Evolutionary conservation across 2,888 invertebrate species (phyloP), one percentile per base, ranked within the genome.

Genomic region (Eurytoma californica): DNA sequence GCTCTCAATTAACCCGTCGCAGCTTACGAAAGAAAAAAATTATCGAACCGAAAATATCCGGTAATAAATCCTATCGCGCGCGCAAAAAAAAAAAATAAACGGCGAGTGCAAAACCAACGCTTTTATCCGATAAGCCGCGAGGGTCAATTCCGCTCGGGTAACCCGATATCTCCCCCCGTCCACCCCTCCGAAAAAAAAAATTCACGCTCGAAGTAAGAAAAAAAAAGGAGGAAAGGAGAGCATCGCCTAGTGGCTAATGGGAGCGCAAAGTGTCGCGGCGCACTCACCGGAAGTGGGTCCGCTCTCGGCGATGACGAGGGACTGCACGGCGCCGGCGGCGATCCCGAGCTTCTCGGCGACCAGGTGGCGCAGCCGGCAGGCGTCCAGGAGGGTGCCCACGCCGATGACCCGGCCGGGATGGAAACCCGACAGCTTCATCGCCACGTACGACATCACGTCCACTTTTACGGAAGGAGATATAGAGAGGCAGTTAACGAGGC

Each of bases 371-470:
- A 93, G 92, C 77, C 92, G 87, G 67, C 92, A 91, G 58, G 92
- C 92, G 86, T 93, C 93, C 79, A 93, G 86, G 85, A 92, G 92
- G 16, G 93, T 93, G 60, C 93, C 93, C 51, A 92, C 90, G 12
- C 93, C 93, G 82, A 93, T 91, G 28, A 93, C 92, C 16, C 92
- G 91, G 81, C 92, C 89, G 68, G 91, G 88, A 14, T 92, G 92
- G 70, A 93, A 90, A 18, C 92, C 93, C 70, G 92, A 93, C 67
- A 93, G 82, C 84, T 92, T 93, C 93, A 92, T 92, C 2, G 93
- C 91, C 39, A 91, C 92, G 83, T 92, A 92, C 20, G 92, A 92
- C 83, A 93, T 83, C 72, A 93, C 90, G 84, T 93, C 92, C 63
- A 93, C 93, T 92, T 85, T 28, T 24, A 30, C n/a, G n/a, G n/a